Percentiles rank a stretch among this genome's conserved stretches.
These are phyloP conservation scores for Slavum lentiscoides DNA, from an alignment of 2,888 invertebrate genomes.

Conservation along the genomic window DNA sequence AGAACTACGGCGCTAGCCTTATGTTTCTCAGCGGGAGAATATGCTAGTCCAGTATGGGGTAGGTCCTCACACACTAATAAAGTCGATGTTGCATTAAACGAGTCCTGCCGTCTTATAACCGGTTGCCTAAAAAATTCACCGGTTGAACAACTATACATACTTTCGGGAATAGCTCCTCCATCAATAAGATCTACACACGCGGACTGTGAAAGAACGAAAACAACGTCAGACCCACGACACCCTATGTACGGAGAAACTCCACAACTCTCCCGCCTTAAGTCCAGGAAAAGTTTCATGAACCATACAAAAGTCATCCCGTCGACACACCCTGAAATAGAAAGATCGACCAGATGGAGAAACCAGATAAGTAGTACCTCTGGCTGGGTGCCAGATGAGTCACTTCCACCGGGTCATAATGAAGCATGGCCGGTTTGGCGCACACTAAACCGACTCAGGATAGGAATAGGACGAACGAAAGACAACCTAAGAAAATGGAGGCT, in stretches of 20 bases:
- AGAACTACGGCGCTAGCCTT: constrained; percentile 50
- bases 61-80: constrained; percentile 48
- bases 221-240: constrained; percentile 3
- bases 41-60: constrained; percentile 36
- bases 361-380: no score
- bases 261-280: constrained; percentile 1
- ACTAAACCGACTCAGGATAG: constrained; percentile 15
- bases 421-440: constrained; percentile 24
- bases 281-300: no score
- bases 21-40: constrained; percentile 33
- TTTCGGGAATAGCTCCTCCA: constrained; percentile 11
- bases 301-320: no score
- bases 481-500: constrained; percentile 35
- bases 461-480: neutral
- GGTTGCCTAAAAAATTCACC: constrained; percentile 47
- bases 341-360: no score
- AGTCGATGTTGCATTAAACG: constrained; percentile 49
- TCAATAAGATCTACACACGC: constrained; percentile 12
- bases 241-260: constrained; percentile 6
- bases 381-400: no score
- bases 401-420: no score
- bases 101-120: no score
- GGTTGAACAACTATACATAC: constrained; percentile 50
- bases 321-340: no score
- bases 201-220: constrained; percentile 20